Evolutionary conservation across 53 echinoderm and acorn worm genomes (phyloP), one percentile per base, ranked within the genome.

Genomic region (Apostichopus leukothele): DNA sequence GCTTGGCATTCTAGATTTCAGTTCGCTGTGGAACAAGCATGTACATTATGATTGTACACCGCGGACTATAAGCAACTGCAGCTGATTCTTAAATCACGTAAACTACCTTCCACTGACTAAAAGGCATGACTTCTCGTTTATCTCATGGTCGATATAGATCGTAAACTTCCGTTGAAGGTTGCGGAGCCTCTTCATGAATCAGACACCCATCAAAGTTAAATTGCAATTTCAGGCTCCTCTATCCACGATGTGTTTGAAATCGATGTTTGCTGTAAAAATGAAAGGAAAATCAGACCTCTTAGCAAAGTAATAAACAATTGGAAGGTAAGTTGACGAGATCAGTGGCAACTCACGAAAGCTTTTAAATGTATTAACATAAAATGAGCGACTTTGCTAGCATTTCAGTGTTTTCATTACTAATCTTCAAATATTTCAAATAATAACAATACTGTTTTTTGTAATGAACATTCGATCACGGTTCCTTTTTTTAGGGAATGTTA

Each of bases 151-250:
- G 18, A n/a, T 71, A 19, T n/a, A 71, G 71, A 71, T 71, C 71
- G 71, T 71, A 71, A 71, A 71, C 71, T 71, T 71, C 18, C 71
- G 71, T 19, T 71, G 16, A 71, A 71, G 71, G 71, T 71, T 71
- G 71, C 13, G 71, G 71, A 71, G 71, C 71, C 71, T 71, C 71
- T 71, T 18, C 71, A 19, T 71, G 71, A 71, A 71, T 71, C 71
- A 71, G 71, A 71, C 71, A 71, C 71, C 71, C 71, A 71, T 71
- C 71, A 71, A 71, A 71, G 71, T 71, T 71, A 71, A 71, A 71
- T 71, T 71, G 71, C 71, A 71, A 71, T 71, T 71, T 71, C 71
- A 71, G 71, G 4, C 71, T 71, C 71, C 16, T 68, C 68, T 18
- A 18, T 71, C 71, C 20, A 71, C 20, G 71, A 71, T 71, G 71